Conservation (phyloP, 2,888 invertebrate species). For the Myopa testacea region DNA sequence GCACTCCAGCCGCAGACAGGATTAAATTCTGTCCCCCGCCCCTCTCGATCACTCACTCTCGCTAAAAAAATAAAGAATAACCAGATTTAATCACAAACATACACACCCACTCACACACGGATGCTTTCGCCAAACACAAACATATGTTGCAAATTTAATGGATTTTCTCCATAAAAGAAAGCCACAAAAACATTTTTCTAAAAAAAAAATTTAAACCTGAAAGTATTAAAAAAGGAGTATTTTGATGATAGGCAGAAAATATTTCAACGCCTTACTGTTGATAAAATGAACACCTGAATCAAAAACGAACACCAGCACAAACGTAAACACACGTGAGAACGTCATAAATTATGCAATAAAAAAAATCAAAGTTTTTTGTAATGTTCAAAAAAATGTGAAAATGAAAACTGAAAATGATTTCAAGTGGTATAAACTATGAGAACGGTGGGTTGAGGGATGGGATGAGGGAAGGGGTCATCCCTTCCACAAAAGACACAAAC, state of each 20-base stretch:
- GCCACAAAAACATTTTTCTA: background rate
- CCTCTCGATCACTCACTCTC: too few relatives aligned
- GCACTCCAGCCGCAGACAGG: background rate
- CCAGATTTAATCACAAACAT: background rate
- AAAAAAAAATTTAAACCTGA: too few relatives aligned
- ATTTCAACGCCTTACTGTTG: background rate
- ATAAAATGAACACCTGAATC: background rate
- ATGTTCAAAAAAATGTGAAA: background rate
- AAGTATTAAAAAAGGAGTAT: too few relatives aligned
- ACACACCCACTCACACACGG: background rate
- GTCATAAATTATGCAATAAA: constrained; percentile 13
- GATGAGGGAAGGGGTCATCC: too few relatives aligned
- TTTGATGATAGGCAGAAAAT: too few relatives aligned
- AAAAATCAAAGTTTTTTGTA: background rate
- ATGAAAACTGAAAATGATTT: background rate
- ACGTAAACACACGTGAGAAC: background rate
- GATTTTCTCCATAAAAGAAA: background rate
- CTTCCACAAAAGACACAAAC: background rate
- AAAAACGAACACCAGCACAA: background rate
- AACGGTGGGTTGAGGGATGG: background rate
- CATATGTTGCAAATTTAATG: constrained; percentile 17
- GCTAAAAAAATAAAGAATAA: background rate
- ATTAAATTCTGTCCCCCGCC: background rate
- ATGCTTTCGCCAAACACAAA: background rate
- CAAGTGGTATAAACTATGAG: background rate